phyloP scores from a whole-genome alignment of 2,797 vertebrate species.

The Urocyon cinereoargenteus region DNA sequence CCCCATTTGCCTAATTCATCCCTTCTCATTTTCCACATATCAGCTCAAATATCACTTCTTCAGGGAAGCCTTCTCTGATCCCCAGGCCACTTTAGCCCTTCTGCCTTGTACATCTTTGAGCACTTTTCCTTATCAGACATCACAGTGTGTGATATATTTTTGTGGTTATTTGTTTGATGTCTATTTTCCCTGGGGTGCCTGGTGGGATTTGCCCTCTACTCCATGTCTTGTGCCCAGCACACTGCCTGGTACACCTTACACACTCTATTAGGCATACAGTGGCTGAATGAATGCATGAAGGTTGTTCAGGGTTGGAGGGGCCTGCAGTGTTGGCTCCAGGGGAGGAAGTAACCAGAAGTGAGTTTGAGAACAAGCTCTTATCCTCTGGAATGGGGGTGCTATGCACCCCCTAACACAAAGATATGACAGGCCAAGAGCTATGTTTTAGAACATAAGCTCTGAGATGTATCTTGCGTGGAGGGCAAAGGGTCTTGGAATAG shows the following conservation, averaged over 20 bases:
- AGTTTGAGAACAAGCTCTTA: background rate
- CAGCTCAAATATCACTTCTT: slow-evolving; percentile 21
- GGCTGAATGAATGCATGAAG: background rate
- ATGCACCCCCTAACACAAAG: background rate
- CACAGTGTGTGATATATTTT: background rate
- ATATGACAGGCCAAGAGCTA: background rate
- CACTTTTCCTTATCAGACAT: slow-evolving; percentile 42
- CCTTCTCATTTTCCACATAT: slow-evolving; percentile 46
- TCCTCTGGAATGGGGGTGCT: rapidly evolving
- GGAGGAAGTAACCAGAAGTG: background rate
- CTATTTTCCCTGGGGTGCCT: slow-evolving; percentile 18
- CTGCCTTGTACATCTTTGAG: background rate
- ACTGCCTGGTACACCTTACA: background rate
- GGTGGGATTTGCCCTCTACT: background rate
- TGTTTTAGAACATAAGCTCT: background rate
- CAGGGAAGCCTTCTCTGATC: background rate
- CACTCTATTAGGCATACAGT: background rate
- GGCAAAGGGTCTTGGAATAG: background rate
- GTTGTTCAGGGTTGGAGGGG: background rate
- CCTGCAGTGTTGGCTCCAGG: background rate
- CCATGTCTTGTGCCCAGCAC: background rate
- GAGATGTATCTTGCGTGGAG: background rate
- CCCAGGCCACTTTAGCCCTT: background rate
- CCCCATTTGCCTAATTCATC: background rate
- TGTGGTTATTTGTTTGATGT: slow-evolving; percentile 21